A percentile compares a stretch with the other conserved stretches of the same genome.
phyloP scores from a whole-genome alignment of 2,797 vertebrate species.

The Synaphobranchus kaupii region DNA sequence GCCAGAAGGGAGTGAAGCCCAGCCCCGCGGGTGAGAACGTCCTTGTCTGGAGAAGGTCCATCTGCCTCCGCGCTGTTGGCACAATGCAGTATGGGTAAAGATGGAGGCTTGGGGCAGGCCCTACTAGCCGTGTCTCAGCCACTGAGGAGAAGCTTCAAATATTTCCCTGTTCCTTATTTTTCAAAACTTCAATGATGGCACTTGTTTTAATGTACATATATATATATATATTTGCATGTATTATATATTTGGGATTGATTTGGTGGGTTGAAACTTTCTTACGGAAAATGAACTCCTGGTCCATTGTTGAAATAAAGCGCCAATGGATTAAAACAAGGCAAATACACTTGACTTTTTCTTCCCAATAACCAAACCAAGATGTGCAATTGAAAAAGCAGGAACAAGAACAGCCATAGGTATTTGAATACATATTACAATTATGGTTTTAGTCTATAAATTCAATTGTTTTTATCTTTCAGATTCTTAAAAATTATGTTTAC shows the following conservation, averaged over 20 bases:
- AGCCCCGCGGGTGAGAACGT: not conserved
- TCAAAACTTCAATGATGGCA: not conserved
- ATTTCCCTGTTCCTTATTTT: not conserved
- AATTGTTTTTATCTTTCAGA: not conserved
- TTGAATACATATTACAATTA: not conserved
- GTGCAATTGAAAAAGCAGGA: not conserved
- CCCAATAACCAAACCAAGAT: not conserved
- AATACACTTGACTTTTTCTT: not conserved
- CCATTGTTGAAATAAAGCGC: not conserved
- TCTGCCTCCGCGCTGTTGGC: slow-evolving; percentile 5
- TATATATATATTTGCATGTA: not conserved
- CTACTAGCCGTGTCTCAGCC: not conserved
- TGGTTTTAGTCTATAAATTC: not conserved
- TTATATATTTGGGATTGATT: not conserved
- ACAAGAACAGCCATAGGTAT: not conserved
- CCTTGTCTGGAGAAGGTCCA: not conserved
- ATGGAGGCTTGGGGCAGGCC: not conserved
- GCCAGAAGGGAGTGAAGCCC: too few relatives aligned
- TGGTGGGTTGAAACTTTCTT: not conserved
- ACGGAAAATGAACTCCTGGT: not conserved
- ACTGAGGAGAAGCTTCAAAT: not conserved
- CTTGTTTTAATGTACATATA: not conserved
- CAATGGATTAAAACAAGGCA: not conserved
- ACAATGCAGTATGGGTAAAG: not conserved
- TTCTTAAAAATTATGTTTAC: not conserved